phyloP scores from a whole-genome alignment of 2,113 vertebrate genomes.

The Salvelinus alpinus region DNA sequence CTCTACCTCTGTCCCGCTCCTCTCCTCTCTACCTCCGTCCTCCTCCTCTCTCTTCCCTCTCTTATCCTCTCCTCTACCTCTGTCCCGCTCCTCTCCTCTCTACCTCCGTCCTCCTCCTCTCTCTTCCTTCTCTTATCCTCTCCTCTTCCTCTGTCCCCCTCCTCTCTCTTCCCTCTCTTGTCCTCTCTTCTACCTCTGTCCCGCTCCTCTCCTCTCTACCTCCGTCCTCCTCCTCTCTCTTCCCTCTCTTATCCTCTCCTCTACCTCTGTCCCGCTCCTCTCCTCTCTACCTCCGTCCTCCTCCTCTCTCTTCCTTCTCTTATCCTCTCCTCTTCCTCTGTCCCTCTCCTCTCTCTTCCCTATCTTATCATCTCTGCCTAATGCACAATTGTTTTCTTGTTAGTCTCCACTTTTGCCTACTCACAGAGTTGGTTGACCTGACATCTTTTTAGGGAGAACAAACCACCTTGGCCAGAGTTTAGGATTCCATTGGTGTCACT shows the following conservation, averaged over 20 bases:
- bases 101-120: no score
- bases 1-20: no score
- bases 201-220: no score
- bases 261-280: accelerated
- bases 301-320: no score
- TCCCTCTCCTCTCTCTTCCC: not conserved
- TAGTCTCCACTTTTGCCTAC: constrained; percentile 30
- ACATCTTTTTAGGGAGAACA: not conserved
- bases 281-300: no score
- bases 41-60: no score
- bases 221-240: not conserved
- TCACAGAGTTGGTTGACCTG: constrained; percentile 10
- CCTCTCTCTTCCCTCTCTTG: not conserved
- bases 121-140: not conserved
- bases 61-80: no score
- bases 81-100: no score
- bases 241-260: no score
- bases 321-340: no score
- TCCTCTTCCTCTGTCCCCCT: accelerated
- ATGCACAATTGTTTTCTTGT: constrained; percentile 44
- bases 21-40: no score
- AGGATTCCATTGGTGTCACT: constrained; percentile 32
- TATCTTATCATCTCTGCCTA: not conserved
- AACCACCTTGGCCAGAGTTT: constrained; percentile 26
- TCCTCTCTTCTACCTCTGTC: no score